Conservation (phyloP, 2,113 vertebrate species). For the Rhabdomys dilectus region DNA sequence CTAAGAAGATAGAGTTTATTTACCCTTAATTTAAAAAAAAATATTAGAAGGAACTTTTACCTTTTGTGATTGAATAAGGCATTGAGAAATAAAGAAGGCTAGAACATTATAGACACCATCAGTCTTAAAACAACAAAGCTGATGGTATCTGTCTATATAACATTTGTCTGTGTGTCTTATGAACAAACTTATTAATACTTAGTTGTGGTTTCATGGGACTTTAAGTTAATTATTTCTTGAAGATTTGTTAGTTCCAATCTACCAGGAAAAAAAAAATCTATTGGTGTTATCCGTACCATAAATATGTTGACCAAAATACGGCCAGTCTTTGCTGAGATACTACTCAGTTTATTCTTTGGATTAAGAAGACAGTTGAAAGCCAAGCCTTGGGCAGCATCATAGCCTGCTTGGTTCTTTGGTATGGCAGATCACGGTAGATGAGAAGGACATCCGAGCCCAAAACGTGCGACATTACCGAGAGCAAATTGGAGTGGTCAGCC, state of each 20-base stretch:
- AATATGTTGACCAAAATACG: conserved; percentile 25
- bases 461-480: conserved; percentile 80
- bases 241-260: neutral
- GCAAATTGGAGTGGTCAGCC: conserved; percentile 82
- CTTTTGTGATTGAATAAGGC: neutral
- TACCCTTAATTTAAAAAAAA: neutral
- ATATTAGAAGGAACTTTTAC: neutral
- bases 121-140: conserved; percentile 40
- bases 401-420: neutral
- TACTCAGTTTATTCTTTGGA: neutral
- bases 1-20: neutral
- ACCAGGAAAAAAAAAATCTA: conserved; percentile 1
- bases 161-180: neutral
- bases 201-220: neutral
- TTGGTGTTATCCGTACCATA: neutral
- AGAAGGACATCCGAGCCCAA: conserved; percentile 75
- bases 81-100: neutral
- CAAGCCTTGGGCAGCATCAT: neutral
- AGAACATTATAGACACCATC: neutral
- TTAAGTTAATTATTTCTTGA: neutral
- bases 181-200: neutral
- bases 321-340: neutral
- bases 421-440: conserved; percentile 78
- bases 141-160: neutral
- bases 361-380: neutral